Base-by-base conservation (phyloP, 2,888 invertebrate species). In the Romanomermis culicivorax region DNA sequence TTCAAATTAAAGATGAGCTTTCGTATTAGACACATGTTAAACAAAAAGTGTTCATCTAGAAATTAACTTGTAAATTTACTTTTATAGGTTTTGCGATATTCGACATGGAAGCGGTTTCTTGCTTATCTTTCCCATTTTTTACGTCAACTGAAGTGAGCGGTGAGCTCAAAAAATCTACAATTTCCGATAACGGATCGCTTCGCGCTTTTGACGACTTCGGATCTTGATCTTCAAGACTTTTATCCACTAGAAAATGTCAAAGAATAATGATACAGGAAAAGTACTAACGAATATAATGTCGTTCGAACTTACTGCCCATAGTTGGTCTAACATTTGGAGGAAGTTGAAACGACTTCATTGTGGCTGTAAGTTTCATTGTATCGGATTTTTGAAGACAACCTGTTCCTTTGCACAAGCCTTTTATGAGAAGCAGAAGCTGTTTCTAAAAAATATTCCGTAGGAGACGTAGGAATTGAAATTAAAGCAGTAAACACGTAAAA, bases 311-410 rank as follows among this genome's bases (percentile, higher is more conserved):
- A 36, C 24, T 3, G n/a, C 55, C 51, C 14, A 53, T 55, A 20
- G 55, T 55, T 2, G 52, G 24, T n/a, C 52, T 23, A 30, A 55
- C 29, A 42, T 53, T 42, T 25, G 65, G 62, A 4, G 82, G 82
- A 61, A 79, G 71, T 66, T 80, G 77, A 55, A 80, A 78, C 66
- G 78, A 78, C 65, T 85, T 86, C 70, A 88, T 76, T 42, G 81
- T 76, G 49, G 82, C 79, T 42, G 82, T 80, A 60, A 87, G 75
- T 42, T 80, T 78, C 52, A 80, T 77, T 67, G 70, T 62, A 70
- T 88, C 88, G 29, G 81, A 77, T 62, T 80, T 78, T 25, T 80
- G 78, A 58, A 83, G 77, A 58, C 79, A 75, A 52, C 80, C 79
- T 52, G 77, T 76, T 50, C 79, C 80, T 56, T 79, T 76, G 66